Evolutionary conservation across 2,888 invertebrate genomes (phyloP), one percentile per base, ranked within the genome.

Genomic region (Diplolepis rosae): DNA sequence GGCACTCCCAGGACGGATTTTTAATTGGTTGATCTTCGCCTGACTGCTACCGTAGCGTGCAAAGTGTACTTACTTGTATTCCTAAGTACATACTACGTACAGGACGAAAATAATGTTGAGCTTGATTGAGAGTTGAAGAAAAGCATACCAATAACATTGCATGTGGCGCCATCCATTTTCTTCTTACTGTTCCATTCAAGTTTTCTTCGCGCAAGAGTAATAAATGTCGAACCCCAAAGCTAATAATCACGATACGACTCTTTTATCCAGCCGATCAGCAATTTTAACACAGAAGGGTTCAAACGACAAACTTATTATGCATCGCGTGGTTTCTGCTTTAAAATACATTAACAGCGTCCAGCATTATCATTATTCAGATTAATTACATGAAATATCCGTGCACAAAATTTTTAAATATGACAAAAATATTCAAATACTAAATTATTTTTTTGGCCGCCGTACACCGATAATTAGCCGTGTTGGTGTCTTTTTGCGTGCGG

Each of bases 31-130:
- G 39, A 61, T 61, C 56, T 61, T 35, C 24, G 56, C 35, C 56
- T 61, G 56, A 61, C 56, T 39, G 56, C 61, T 61, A 61, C 61
- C 39, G 61, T 61, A 27, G 24, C 61, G 61, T 61, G 61, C 61
- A 22, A 61, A 61, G 61, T 39, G 39, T 61, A 61, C 24, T 61
- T 61, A 61, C 22, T n/a, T n/a, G n/a, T n/a, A n/a, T n/a, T 61
- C 61, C 24, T 61, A n/a, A 39, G 61, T 61, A 61, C 22, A 11
- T 50, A 50, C 39, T 61, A 61, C 39, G 35, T 61, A 61, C 39
- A 61, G 15, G 27, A 61, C 22, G n/a, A 61, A 61, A 61, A 39
- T 61, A 61, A 61, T 61, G 61, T 35, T 61, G 35, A 39, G 39
- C 39, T 61, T 61, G 61, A 61, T 61, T 39, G 27, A n/a, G n/a